Evolutionary conservation across 1,140 invertebrate genomes (phyloP), one percentile per base, ranked within the genome.

Genomic region (Drosophila malerkotliana): DNA sequence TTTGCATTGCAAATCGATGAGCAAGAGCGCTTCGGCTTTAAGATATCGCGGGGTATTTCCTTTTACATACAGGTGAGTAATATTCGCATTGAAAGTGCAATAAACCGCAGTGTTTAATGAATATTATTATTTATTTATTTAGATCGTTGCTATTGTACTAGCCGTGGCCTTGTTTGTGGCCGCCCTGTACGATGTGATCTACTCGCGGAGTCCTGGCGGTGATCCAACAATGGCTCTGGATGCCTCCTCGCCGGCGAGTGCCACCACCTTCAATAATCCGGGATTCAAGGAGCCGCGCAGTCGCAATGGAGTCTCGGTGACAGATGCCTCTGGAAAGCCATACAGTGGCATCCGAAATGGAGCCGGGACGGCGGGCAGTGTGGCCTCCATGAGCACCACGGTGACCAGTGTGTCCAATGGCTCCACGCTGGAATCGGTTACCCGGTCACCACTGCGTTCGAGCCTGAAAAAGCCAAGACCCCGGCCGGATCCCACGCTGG

Each of bases 1-100:
- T 97, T 97, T 88, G 96, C 96, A 28, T 92, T 96, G 45, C 96
- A 97, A 93, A 96, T 95, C 77, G 96, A 97, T 93, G 94, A 94
- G 84, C 94, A 94, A 92, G 93, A 94, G 72, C 94, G 94, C 67
- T 93, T 92, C 63, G 96, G 96, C 60, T 97, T 96, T 88, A 93
- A 94, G 75, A 93, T 97, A 66, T 94, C 93, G 26, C 93, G 96
- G 87, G 96, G 96, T 77, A 95, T 96, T 89, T 96, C 95, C 61
- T 97, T 97, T 92, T 97, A 97, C 91, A 94, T 97, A 91, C 96
- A 97, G 94, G 96, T 97, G 93, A 93, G 51, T 67, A 54, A 47
- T 37, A 10, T 37, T 12, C 12, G 1, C 10, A 37, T 4, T 12
- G 4, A 44, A 15, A 41, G 4, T 44, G n/a, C n/a, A 41, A 41